Evolutionary conservation across 2,797 vertebrate genomes (phyloP).

Genomic region (Chromobotia macracanthus): DNA sequence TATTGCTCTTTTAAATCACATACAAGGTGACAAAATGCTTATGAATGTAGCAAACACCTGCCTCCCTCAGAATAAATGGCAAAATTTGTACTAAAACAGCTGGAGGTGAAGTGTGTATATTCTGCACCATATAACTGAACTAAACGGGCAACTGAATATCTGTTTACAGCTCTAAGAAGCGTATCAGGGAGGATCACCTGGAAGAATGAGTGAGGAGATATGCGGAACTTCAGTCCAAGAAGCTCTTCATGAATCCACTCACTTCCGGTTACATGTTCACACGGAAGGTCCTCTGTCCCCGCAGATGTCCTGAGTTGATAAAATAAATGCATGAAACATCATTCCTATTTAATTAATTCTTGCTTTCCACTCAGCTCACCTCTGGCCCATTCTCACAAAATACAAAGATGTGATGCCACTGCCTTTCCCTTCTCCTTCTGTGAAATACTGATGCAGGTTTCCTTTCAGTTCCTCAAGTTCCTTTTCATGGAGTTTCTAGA

Average conservation of each 20-base stretch:
- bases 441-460: conserved; percentile 84
- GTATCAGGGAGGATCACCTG: conserved; percentile 77
- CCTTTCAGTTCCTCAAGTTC: conserved; percentile 81
- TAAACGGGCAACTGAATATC: not conserved
- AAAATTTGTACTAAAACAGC: too few relatives aligned
- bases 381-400: conserved; percentile 92
- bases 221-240: conserved; percentile 90
- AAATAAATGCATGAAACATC: not conserved
- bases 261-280: conserved; percentile 89
- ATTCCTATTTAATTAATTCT: not conserved
- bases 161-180: not conserved
- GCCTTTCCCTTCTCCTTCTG: conserved; percentile 82
- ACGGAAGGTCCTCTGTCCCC: conserved; percentile 86
- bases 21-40: too few relatives aligned
- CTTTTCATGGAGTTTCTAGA: conserved; percentile 85
- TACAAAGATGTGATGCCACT: conserved; percentile 89
- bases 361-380: conserved; percentile 72
- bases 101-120: too few relatives aligned
- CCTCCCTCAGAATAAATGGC: too few relatives aligned
- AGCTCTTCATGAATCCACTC: conserved; percentile 89
- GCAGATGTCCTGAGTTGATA: conserved; percentile 83
- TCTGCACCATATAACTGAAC: not conserved
- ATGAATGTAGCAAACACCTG: too few relatives aligned
- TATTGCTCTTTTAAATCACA: too few relatives aligned
- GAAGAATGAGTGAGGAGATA: conserved; percentile 97